A percentile compares a stretch with the other conserved stretches of the same genome.
Conservation (phyloP, 2,797 vertebrate genomes). For the Pygocentrus nattereri region DNA sequence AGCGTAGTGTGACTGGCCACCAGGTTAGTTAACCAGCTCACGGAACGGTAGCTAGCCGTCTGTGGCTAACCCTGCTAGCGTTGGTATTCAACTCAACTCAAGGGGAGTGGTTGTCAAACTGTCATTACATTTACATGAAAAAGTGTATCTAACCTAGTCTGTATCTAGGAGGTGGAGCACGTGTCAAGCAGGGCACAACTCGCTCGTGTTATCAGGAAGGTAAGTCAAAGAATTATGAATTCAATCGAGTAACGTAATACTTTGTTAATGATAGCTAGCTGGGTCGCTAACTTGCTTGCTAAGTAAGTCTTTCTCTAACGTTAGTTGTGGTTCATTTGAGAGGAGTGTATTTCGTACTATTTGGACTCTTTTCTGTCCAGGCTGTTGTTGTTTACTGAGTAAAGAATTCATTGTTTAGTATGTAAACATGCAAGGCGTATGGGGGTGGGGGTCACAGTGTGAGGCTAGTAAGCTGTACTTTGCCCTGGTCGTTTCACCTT, state of each 20-base stretch:
- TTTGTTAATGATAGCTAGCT: conserved; percentile 15
- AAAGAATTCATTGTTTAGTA: neutral
- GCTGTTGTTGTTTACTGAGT: neutral
- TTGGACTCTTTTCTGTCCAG: neutral
- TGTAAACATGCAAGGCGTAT: neutral
- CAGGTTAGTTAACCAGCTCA: neutral
- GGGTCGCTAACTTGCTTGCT: conserved; percentile 25
- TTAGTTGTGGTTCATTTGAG: neutral
- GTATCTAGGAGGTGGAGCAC: no score
- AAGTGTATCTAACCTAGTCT: neutral
- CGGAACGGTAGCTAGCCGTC: conserved; percentile 5
- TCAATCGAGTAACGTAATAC: neutral
- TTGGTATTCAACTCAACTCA: neutral
- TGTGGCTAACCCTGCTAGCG: conserved; percentile 22
- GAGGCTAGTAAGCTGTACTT: neutral
- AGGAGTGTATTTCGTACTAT: no score
- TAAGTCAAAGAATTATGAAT: conserved; percentile 9
- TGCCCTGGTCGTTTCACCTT: neutral
- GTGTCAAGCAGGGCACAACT: neutral
- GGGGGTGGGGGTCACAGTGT: neutral
- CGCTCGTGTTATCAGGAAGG: conserved; percentile 39
- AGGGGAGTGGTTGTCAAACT: conserved; percentile 39
- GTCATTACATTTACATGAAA: neutral
- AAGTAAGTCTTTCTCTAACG: neutral
- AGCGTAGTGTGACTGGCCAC: neutral